Percentiles rank a stretch among this genome's conserved stretches.
Evolutionary conservation across 2,888 invertebrate genomes (phyloP).

Genomic region (Pecten maximus): DNA sequence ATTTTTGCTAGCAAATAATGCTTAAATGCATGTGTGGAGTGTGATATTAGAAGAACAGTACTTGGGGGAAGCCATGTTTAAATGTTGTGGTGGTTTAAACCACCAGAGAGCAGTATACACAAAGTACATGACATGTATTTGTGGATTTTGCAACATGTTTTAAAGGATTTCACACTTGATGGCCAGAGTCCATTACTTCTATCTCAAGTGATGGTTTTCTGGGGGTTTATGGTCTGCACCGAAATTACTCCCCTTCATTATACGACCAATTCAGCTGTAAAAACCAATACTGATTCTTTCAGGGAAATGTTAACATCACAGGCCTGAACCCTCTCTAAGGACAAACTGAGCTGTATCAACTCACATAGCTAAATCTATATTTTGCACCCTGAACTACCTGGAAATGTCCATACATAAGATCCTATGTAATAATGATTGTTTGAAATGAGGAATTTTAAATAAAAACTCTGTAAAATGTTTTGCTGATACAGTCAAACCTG

Average conservation of each 20-base stretch:
- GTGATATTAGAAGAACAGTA: too few species aligned
- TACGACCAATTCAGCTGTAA: background rate
- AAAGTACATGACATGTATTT: background rate
- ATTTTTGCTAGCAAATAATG: too few species aligned
- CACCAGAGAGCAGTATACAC: background rate
- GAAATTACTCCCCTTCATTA: background rate
- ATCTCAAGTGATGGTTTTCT: background rate
- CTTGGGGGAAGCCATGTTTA: too few species aligned
- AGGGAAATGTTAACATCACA: background rate
- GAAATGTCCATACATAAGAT: too few species aligned
- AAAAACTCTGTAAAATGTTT: too few species aligned
- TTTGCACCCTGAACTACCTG: background rate
- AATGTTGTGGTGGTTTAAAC: too few species aligned
- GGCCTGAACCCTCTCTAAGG: background rate
- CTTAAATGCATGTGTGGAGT: too few species aligned
- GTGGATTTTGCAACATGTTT: background rate
- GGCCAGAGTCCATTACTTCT: background rate
- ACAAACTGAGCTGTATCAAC: background rate
- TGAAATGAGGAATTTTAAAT: too few species aligned
- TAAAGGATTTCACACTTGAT: background rate
- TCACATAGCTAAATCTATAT: background rate
- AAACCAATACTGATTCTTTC: background rate
- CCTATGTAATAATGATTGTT: too few species aligned
- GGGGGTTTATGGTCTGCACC: background rate
- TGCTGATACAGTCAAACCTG: too few species aligned